These are phyloP conservation scores for Dyspetes luteomarginatus DNA, from an alignment of 2,888 invertebrate species.

Conservation along the genomic window DNA sequence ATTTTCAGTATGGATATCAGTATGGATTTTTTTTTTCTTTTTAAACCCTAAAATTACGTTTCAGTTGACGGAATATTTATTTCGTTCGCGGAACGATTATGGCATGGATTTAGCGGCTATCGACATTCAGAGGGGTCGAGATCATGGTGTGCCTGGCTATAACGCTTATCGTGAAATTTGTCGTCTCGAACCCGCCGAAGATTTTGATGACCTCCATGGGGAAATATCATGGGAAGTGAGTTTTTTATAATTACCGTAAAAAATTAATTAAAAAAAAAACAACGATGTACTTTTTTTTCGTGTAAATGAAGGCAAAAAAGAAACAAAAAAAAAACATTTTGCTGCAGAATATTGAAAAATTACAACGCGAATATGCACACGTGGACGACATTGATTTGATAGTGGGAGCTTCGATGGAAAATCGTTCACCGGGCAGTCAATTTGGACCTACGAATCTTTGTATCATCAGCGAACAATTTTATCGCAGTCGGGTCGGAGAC, in stretches of 20 bases:
- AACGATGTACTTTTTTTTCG: not conserved
- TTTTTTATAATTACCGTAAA: no score
- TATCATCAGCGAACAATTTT: conserved; percentile 85
- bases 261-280: not conserved
- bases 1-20: not conserved
- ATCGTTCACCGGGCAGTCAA: conserved; percentile 82
- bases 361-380: conserved; percentile 79
- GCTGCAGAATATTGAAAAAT: conserved; percentile 78
- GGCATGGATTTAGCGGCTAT: conserved; percentile 87
- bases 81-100: conserved; percentile 76
- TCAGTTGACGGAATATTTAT: conserved; percentile 81
- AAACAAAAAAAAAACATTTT: not conserved
- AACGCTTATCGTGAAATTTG: conserved; percentile 86
- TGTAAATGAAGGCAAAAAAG: not conserved
- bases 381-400: conserved; percentile 85
- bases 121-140: conserved; percentile 87
- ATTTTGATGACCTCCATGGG: conserved; percentile 80
- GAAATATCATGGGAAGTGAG: conserved; percentile 80
- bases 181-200: conserved; percentile 75
- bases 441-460: conserved; percentile 85
- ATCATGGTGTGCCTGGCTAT: conserved; percentile 87
- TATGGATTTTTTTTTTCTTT: not conserved
- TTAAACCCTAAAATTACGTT: conserved; percentile 24
- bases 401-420: conserved; percentile 84
- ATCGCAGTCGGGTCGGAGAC: conserved; percentile 84